Conservation (phyloP, 2,888 invertebrate species). For the Platycnemis pennipes region DNA sequence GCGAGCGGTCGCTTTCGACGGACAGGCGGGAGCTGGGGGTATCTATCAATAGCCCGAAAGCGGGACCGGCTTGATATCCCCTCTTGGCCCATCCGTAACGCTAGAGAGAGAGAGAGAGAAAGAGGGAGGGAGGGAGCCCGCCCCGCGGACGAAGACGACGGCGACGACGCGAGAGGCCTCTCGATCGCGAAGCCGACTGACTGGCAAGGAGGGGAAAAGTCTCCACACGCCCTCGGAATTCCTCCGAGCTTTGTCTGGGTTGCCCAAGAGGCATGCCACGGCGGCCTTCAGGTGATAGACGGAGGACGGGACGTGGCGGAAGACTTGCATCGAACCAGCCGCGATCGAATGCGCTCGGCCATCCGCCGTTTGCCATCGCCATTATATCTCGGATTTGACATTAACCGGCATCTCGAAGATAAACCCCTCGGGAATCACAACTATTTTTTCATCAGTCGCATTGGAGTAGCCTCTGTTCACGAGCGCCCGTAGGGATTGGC, state of each 20-base stretch:
- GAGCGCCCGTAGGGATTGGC: too few species aligned
- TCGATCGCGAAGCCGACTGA: background rate
- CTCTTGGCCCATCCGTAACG: background rate
- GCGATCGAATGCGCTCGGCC: background rate
- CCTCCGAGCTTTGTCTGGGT: background rate
- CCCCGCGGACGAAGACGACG: background rate
- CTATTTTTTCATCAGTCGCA: too few species aligned
- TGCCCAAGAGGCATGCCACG: background rate
- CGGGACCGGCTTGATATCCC: background rate
- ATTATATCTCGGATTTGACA: background rate
- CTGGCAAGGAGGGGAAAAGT: background rate
- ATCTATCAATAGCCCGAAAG: conserved; percentile 57
- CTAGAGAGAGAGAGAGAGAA: background rate
- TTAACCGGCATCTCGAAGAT: background rate
- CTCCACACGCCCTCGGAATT: background rate
- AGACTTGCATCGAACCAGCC: background rate
- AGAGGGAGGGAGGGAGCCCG: background rate
- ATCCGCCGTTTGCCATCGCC: background rate
- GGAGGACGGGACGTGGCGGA: background rate
- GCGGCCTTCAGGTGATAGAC: background rate
- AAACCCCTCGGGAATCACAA: background rate
- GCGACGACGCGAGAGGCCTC: conserved; percentile 3
- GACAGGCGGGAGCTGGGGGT: background rate
- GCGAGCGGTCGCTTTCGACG: background rate
- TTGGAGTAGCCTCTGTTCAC: too few species aligned